These are phyloP conservation scores for Harmothoe impar DNA, from an alignment of 2,888 invertebrate species.

Conservation along the genomic window DNA sequence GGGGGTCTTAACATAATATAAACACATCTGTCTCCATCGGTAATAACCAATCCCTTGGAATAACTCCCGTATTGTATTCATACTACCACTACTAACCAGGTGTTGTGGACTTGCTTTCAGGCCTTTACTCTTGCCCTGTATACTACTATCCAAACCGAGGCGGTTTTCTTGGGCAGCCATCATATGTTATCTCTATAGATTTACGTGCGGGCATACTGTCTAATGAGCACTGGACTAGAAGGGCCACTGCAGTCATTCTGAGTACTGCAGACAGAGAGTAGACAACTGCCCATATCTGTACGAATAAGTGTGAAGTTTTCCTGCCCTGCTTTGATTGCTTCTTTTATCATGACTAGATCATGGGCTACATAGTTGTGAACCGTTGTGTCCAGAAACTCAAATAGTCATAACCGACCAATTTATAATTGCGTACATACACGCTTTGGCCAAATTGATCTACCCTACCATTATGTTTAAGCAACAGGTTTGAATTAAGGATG, in stretches of 20 bases:
- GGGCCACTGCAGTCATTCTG: slow-evolving; percentile 91
- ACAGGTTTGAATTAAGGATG: too few species aligned
- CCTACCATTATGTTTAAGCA: too few species aligned
- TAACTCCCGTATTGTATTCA: too few species aligned
- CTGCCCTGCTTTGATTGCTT: not conserved
- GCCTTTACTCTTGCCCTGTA: slow-evolving; percentile 90
- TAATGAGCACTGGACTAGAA: slow-evolving; percentile 92
- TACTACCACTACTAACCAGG: slow-evolving; percentile 9
- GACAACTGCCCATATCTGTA: not conserved
- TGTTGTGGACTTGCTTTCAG: slow-evolving; percentile 65
- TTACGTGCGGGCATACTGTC: slow-evolving; percentile 87
- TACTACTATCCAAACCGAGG: slow-evolving; percentile 92
- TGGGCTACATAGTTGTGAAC: too few species aligned
- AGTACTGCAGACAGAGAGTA: slow-evolving; percentile 85
- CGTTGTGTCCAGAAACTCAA: too few species aligned
- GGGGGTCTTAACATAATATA: too few species aligned
- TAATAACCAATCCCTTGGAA: too few species aligned
- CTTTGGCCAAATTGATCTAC: too few species aligned
- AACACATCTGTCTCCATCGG: too few species aligned
- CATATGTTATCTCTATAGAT: slow-evolving; percentile 92
- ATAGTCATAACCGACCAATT: too few species aligned
- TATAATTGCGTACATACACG: too few species aligned
- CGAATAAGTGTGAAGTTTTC: not conserved
- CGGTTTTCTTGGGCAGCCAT: slow-evolving; percentile 87
- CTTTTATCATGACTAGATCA: too few species aligned